Conservation (phyloP, 2,113 vertebrate species). For the Prolemur simus region DNA sequence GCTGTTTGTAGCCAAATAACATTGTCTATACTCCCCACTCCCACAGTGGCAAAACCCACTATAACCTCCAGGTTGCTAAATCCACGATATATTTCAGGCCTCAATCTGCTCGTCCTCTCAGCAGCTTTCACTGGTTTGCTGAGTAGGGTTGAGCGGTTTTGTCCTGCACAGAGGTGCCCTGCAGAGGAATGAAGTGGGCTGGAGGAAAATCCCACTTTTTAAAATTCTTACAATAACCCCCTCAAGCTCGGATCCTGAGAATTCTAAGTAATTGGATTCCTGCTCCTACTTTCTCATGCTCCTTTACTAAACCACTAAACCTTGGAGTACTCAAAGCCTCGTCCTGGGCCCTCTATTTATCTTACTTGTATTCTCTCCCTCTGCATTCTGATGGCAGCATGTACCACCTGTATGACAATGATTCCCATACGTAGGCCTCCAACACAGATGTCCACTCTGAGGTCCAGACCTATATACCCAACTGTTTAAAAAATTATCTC, state of each 20-base stretch:
- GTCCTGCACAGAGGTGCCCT: neutral
- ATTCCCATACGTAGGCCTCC: neutral
- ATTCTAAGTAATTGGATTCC: neutral
- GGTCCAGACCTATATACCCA: neutral
- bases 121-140: neutral
- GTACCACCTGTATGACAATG: neutral
- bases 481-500: neutral
- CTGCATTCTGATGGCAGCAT: neutral
- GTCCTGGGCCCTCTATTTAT: neutral
- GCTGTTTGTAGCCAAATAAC: neutral
- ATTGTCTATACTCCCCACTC: neutral
- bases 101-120: neutral
- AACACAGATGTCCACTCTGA: neutral
- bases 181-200: neutral
- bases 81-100: neutral
- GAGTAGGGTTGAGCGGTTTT: neutral
- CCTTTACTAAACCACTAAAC: neutral
- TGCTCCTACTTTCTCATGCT: neutral
- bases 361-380: neutral
- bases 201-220: neutral
- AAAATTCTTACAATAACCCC: neutral
- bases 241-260: neutral
- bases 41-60: neutral
- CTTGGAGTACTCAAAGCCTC: neutral
- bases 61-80: constrained; percentile 27